Evolutionary conservation across 2,113 vertebrate genomes (phyloP).

Genomic region (Lutjanus erythropterus): DNA sequence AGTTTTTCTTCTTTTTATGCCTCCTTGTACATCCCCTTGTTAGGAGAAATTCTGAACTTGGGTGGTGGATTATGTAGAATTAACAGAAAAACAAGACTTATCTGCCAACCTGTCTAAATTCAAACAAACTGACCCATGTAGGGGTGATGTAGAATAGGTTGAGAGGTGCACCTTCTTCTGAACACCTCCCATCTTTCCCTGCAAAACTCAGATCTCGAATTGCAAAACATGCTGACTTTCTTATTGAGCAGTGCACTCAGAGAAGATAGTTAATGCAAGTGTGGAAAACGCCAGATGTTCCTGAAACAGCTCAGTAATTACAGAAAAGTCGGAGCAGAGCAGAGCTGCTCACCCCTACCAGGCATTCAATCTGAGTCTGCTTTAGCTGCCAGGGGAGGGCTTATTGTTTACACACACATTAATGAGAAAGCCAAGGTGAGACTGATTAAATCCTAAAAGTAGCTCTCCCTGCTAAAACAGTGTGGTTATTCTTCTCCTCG

Average conservation of each 20-base stretch:
- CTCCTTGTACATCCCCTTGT: background rate
- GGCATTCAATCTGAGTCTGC: constrained; percentile 77
- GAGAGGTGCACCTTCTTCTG: background rate
- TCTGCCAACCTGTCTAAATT: background rate
- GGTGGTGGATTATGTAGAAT: background rate
- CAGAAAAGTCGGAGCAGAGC: constrained; percentile 70
- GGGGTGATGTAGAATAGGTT: background rate
- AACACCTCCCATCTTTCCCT: background rate
- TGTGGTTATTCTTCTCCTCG: constrained; percentile 54
- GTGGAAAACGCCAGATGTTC: constrained; percentile 76
- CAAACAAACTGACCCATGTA: background rate
- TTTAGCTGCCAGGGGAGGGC: constrained; percentile 72
- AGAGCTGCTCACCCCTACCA: constrained; percentile 73
- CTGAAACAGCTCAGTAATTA: constrained; percentile 82
- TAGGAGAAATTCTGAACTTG: background rate
- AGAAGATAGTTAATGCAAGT: constrained; percentile 47
- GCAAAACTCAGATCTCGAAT: background rate
- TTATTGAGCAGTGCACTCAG: constrained; percentile 24
- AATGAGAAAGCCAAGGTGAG: constrained; percentile 79
- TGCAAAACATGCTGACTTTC: constrained; percentile 31
- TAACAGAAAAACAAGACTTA: background rate
- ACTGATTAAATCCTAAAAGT: constrained; percentile 77
- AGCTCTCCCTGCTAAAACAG: constrained; percentile 60
- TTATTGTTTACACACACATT: constrained; percentile 80
- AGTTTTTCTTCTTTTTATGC: background rate